These are phyloP conservation scores for Clupea harengus DNA, from an alignment of 2,113 vertebrate genomes.

Conservation along the genomic window DNA sequence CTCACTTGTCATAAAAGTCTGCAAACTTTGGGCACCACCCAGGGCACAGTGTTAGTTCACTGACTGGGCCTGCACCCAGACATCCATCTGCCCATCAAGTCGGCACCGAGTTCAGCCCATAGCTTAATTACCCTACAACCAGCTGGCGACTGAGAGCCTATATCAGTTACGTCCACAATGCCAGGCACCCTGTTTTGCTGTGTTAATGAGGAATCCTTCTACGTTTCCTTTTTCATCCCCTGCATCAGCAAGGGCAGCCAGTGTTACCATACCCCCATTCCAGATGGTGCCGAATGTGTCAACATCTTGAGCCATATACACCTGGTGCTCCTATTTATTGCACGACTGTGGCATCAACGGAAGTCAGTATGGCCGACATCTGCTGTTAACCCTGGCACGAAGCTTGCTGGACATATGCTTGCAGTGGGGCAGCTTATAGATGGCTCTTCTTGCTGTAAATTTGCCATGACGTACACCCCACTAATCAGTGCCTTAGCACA, in stretches of 20 bases:
- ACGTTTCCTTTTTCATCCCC: slow-evolving; percentile 39
- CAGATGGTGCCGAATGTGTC: slow-evolving; percentile 53
- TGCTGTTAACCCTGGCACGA: slow-evolving; percentile 35
- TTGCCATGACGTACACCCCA: neutral
- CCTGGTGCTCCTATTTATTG: slow-evolving; percentile 46
- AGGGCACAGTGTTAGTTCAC: slow-evolving; percentile 44
- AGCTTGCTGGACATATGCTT: slow-evolving; percentile 28
- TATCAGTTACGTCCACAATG: slow-evolving; percentile 29
- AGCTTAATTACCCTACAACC: slow-evolving; percentile 59
- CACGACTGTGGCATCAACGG: slow-evolving; percentile 37
- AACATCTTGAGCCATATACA: slow-evolving; percentile 50
- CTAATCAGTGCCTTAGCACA: slow-evolving; percentile 16
- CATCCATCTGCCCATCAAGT: slow-evolving; percentile 56
- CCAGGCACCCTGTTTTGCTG: slow-evolving; percentile 26
- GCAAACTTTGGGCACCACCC: slow-evolving; percentile 38
- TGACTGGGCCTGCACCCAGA: slow-evolving; percentile 50
- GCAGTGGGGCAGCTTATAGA: slow-evolving; percentile 27
- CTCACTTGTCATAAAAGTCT: neutral
- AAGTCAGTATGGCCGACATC: slow-evolving; percentile 47
- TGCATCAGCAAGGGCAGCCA: slow-evolving; percentile 40
- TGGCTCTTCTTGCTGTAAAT: slow-evolving; percentile 26
- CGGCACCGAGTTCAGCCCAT: slow-evolving; percentile 52
- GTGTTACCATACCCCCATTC: slow-evolving; percentile 39
- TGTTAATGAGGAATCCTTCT: slow-evolving; percentile 38
- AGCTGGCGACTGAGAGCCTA: slow-evolving; percentile 53